Conservation (phyloP, 2,113 vertebrate species). For the Morone saxatilis region DNA sequence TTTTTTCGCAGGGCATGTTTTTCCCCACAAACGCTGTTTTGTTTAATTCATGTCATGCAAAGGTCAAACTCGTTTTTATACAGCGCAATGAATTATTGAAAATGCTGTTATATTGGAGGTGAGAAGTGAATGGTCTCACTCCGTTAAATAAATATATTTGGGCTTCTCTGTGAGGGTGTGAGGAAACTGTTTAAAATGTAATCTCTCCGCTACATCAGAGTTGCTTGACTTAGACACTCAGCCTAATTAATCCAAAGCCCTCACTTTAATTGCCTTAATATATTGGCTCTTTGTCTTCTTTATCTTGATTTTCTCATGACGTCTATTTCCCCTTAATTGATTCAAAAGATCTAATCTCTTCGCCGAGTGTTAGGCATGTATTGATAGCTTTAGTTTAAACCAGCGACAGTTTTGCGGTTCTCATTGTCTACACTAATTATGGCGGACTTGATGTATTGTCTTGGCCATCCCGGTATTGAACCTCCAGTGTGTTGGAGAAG, state of each 20-base stretch:
- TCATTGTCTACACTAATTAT: conserved; percentile 81
- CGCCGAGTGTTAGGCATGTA: conserved; percentile 59
- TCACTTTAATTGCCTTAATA: conserved; percentile 76
- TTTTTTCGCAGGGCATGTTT: conserved; percentile 31
- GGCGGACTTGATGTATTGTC: conserved; percentile 72
- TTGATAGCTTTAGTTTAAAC: conserved; percentile 81
- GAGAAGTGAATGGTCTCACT: conserved; percentile 34
- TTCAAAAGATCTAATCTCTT: conserved; percentile 81
- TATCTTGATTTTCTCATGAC: conserved; percentile 79
- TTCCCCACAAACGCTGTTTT: conserved; percentile 24
- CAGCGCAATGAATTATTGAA: conserved; percentile 62
- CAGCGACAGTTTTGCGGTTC: conserved; percentile 64
- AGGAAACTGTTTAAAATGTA: conserved; percentile 46
- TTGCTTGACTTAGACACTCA: conserved; percentile 58
- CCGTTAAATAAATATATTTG: conserved; percentile 33
- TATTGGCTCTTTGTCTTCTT: conserved; percentile 74
- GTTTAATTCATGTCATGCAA: conserved; percentile 60
- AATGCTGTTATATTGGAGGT: conserved; percentile 27
- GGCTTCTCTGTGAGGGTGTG: conserved; percentile 16
- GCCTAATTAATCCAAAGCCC: conserved; percentile 75
- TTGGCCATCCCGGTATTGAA: conserved; percentile 45
- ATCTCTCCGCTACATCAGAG: conserved; percentile 63
- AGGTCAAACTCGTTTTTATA: conserved; percentile 62
- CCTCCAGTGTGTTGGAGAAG: conserved; percentile 17
- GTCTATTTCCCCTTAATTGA: conserved; percentile 79